phyloP scores from a whole-genome alignment of 2,888 invertebrate species.

The Oscheius sp. region DNA sequence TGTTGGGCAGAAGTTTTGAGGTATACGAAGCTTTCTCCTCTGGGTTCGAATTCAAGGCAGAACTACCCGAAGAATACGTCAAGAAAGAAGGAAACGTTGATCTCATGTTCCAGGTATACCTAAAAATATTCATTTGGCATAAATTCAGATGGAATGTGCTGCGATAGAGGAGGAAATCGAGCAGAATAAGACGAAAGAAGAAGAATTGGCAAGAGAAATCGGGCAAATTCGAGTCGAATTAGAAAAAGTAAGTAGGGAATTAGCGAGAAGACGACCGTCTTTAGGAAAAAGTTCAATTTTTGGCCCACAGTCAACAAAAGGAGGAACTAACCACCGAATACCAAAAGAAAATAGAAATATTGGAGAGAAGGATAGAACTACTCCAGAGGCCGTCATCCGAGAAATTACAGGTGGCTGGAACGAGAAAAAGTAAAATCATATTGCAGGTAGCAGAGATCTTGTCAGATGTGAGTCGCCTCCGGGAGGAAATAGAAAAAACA shows the following conservation, averaged over 20 bases:
- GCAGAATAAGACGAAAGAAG: constrained; percentile 6
- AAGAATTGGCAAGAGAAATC: constrained; percentile 6
- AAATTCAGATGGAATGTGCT: background rate
- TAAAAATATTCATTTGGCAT: background rate
- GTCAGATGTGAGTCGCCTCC: constrained; percentile 6
- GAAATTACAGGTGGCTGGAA: background rate
- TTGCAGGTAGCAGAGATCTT: constrained; percentile 6
- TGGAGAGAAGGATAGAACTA: constrained; percentile 13
- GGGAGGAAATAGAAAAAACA: constrained; percentile 21
- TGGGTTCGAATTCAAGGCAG: constrained; percentile 11
- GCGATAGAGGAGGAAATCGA: background rate
- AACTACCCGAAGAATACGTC: background rate
- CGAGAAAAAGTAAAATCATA: background rate
- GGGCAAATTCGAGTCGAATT: background rate
- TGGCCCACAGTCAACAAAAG: constrained; percentile 12
- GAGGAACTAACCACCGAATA: background rate
- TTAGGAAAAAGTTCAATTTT: constrained; percentile 7
- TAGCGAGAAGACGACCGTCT: background rate
- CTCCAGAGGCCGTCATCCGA: constrained; percentile 1
- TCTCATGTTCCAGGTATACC: background rate
- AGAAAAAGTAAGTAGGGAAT: background rate
- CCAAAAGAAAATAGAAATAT: background rate
- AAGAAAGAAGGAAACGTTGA: background rate
- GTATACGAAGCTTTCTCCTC: constrained; percentile 16
- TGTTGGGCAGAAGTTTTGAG: background rate